Conservation (phyloP, 2,888 invertebrate species). For the Limnephilus rhombicus region DNA sequence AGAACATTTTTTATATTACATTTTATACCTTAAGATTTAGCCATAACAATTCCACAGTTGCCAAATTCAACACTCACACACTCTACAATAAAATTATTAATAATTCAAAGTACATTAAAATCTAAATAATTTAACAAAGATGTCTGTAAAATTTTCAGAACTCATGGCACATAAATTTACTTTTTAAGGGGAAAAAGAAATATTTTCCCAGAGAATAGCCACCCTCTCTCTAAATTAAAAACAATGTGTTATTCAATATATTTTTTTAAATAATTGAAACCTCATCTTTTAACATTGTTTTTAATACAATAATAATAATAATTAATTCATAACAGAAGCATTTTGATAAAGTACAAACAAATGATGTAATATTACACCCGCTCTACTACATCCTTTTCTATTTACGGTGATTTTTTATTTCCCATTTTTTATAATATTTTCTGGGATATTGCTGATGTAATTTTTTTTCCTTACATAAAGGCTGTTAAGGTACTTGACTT, state of each 20-base stretch:
- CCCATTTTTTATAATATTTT: not conserved
- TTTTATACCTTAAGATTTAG: not conserved
- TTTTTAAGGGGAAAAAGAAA: not conserved
- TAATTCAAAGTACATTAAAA: not conserved
- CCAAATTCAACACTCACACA: not conserved
- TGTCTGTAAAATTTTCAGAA: not conserved
- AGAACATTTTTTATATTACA: not conserved
- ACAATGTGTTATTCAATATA: not conserved
- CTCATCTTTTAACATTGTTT: not conserved
- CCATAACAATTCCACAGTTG: not conserved
- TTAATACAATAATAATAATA: not conserved
- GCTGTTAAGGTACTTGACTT: not conserved
- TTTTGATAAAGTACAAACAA: not conserved
- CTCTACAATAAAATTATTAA: too few species aligned
- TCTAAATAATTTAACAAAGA: not conserved
- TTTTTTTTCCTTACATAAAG: not conserved
- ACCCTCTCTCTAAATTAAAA: not conserved
- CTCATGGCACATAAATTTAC: not conserved
- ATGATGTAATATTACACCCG: not conserved
- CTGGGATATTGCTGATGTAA: not conserved
- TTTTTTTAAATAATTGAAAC: not conserved
- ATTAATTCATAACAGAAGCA: not conserved
- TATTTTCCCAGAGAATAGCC: not conserved
- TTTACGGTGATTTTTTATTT: not conserved
- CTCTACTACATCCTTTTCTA: not conserved